Evolutionary conservation across 1,140 invertebrate genomes (phyloP), one percentile per base, ranked within the genome.

Genomic region (Drosophila funebris): DNA sequence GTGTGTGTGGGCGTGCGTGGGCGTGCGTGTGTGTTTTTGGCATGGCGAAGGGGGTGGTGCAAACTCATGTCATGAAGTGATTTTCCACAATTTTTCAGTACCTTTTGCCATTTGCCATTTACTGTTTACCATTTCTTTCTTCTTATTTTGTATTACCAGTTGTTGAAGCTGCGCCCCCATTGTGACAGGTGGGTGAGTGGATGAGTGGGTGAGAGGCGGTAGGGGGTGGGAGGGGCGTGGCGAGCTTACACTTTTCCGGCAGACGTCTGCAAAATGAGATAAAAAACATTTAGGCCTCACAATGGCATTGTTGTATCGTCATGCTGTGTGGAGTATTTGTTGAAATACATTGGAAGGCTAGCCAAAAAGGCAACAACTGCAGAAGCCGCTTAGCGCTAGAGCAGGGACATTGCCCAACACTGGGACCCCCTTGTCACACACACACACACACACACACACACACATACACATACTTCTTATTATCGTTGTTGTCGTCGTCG

Each of bases 241-340:
- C n/a, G n/a, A n/a, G n/a, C n/a, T n/a, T n/a, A n/a, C 66, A 56
- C 8, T 73, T 82, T 82, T 75, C 79, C 67, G 63, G 72, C 66
- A 78, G 78, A 82, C 83, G 83, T 87, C 82, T 87, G 82, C 60
- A 46, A 80, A 85, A 73, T 66, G 22, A 87, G 83, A 87, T 82
- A 87, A 82, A 72, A 75, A 73, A 72, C 63, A 78, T 75, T 78
- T 82, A 78, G 78, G 82, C 67, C 63, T 71, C 56, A 76, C 73
- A 78, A 76, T 72, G 63, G 50, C 56, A 85, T 82, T 85, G 82
- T 84, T 83, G 62, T 75, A 37, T 36, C 33, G 61, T 71, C 61
- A 56, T 66, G 52, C 53, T 72, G 61, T 66, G 43, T 22, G 46
- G 36, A 43, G 39, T 43, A 20, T 66, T 36, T 36, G 43, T 43